A percentile compares a stretch with the other conserved stretches of the same genome.
Evolutionary conservation across 1,140 invertebrate genomes (phyloP).

Genomic region (Pogonognathellus flavescens): DNA sequence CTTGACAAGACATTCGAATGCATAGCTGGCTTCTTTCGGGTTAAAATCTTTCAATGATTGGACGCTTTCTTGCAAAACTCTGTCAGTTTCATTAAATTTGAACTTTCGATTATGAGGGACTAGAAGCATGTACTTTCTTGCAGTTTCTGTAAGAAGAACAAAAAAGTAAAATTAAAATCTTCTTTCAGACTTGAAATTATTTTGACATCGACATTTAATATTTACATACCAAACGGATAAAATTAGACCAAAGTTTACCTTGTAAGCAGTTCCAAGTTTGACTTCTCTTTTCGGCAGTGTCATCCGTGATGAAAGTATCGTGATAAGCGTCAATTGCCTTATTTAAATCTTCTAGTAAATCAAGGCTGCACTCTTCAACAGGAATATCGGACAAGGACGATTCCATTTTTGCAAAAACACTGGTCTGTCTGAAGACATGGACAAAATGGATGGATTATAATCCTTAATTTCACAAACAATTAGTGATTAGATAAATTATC

Average conservation of each 20-base stretch:
- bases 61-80: conserved; percentile 81
- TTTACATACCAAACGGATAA: too few relatives aligned
- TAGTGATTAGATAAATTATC: too few relatives aligned
- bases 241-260: too few relatives aligned
- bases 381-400: background rate
- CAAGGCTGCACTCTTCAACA: background rate
- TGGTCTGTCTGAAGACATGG: too few relatives aligned
- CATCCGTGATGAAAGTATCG: conserved; percentile 53
- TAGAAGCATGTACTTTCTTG: conserved; percentile 81
- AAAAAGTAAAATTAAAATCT: conserved; percentile 19
- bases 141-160: conserved; percentile 75
- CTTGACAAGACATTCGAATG: conserved; percentile 85
- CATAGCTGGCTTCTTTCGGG: conserved; percentile 82
- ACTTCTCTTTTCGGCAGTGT: conserved; percentile 53
- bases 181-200: background rate
- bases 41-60: conserved; percentile 80
- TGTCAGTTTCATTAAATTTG: conserved; percentile 79
- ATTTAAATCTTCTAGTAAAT: background rate
- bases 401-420: background rate
- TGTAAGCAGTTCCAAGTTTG: conserved; percentile 54
- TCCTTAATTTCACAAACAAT: too few relatives aligned
- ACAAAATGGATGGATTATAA: too few relatives aligned
- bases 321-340: conserved; percentile 34
- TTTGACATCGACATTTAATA: background rate
- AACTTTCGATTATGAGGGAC: conserved; percentile 87